These are phyloP conservation scores for Florisuga fusca DNA, from an alignment of 2,797 vertebrate genomes.

Conservation along the genomic window DNA sequence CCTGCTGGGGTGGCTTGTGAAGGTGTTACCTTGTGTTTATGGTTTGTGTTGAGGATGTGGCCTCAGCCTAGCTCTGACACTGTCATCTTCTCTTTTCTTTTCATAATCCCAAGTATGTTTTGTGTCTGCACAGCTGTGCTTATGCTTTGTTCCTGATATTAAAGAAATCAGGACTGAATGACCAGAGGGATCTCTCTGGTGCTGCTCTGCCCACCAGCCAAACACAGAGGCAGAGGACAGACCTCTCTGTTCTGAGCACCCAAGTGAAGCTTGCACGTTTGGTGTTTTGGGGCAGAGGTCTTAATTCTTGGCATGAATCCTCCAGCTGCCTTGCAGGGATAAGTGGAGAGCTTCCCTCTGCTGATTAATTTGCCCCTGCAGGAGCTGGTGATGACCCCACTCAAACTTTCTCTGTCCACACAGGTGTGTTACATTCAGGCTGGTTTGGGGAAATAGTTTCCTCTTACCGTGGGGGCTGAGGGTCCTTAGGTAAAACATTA, in stretches of 20 bases:
- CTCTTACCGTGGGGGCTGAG: neutral
- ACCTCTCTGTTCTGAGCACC: neutral
- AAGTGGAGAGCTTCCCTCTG: neutral
- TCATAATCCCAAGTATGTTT: neutral
- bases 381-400: neutral
- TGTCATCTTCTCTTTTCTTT: neutral
- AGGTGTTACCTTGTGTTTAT: neutral
- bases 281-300: neutral
- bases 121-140: neutral
- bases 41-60: neutral
- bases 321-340: neutral
- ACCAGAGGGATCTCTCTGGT: neutral
- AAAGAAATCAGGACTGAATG: neutral
- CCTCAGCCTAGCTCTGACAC: neutral
- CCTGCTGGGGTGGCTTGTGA: neutral
- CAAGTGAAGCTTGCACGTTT: neutral
- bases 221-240: neutral
- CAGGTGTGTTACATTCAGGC: neutral
- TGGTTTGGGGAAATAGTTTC: neutral
- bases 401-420: neutral
- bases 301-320: neutral
- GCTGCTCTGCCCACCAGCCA: neutral
- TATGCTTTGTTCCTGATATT: neutral
- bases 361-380: neutral
- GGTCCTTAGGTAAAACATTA: conserved; percentile 59